These are phyloP conservation scores for Telenomus remus DNA, from an alignment of 1,140 invertebrate genomes.

Conservation along the genomic window DNA sequence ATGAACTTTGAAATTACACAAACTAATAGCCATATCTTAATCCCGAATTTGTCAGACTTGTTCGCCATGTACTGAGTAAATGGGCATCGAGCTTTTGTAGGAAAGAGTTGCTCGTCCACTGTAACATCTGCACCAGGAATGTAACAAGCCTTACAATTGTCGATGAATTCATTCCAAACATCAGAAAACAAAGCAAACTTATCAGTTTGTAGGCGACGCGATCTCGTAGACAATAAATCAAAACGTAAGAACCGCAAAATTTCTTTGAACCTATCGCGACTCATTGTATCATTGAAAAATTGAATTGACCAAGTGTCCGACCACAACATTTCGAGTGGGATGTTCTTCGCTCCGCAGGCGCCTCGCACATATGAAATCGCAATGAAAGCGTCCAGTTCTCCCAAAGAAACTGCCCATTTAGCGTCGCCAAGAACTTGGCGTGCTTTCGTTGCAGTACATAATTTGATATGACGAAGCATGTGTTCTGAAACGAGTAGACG, in stretches of 20 bases:
- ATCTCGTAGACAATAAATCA: neutral
- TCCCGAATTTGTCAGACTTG: neutral
- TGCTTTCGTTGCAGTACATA: neutral
- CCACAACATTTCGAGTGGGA: neutral
- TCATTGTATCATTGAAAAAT: neutral
- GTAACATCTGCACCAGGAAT: neutral
- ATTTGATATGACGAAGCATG: constrained; percentile 24
- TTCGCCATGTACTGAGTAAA: neutral
- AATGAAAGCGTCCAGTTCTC: neutral
- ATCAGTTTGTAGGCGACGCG: no score
- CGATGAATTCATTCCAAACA: no score
- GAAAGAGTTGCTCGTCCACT: neutral
- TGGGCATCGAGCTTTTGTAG: neutral
- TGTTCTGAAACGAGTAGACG: constrained; percentile 13
- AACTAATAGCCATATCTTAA: neutral
- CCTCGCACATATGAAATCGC: neutral
- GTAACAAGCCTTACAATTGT: neutral
- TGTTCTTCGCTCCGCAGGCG: neutral
- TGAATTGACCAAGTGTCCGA: neutral
- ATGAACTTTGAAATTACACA: constrained; percentile 58
- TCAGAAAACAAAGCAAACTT: no score
- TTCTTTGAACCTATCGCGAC: neutral
- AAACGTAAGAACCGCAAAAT: neutral
- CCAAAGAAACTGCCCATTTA: neutral
- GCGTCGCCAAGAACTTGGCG: neutral